Evolutionary conservation across 2,888 invertebrate species (phyloP), one percentile per base, ranked within the genome.

Genomic region (Neoscelio sp.): DNA sequence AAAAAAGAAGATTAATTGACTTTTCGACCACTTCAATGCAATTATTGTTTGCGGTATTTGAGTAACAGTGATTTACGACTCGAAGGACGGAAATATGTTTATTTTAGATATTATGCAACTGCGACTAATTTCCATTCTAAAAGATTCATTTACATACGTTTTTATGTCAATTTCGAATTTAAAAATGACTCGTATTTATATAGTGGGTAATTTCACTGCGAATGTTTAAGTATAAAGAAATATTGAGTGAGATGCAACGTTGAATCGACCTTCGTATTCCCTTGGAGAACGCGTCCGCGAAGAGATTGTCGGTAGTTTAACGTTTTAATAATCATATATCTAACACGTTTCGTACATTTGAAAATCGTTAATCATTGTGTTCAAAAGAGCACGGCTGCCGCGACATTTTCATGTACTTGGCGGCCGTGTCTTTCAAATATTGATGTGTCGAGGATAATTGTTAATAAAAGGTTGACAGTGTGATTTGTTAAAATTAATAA

Each of bases 301-400:
- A n/a, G n/a, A 20, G n/a, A 17, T 20, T 28, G 18, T 15, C 10
- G 2, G n/a, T 23, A 7, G 18, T 15, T 35, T 0, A n/a, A 4
- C 17, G 46, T 67, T 46, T 52, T 40, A 56, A 56, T 67, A 67
- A 67, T 56, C 56, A 42, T 42, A 17, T 35, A 35, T 56, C 67
- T 44, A 67, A 44, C 67, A 67, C 67, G 67, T 56, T 56, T 67
- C 26, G 35, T 56, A 13, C 56, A 56, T 56, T 67, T 26, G 54
- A 52, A 56, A 54, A 67, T 56, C 44, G 26, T 67, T 67, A 23
- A 67, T 67, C 67, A 67, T 67, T 54, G 52, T 67, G 23, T 28
- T 64, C 33, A 48, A 54, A 67, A 67, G 67, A 54, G 67, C 54
- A 67, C 33, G 33, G 13, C 18, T n/a, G n/a, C 42, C 67, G 67